Percentiles rank a stretch among this genome's conserved stretches.
These are phyloP conservation scores for Antrozous pallidus DNA, from an alignment of 2,797 vertebrate species.

Conservation along the genomic window DNA sequence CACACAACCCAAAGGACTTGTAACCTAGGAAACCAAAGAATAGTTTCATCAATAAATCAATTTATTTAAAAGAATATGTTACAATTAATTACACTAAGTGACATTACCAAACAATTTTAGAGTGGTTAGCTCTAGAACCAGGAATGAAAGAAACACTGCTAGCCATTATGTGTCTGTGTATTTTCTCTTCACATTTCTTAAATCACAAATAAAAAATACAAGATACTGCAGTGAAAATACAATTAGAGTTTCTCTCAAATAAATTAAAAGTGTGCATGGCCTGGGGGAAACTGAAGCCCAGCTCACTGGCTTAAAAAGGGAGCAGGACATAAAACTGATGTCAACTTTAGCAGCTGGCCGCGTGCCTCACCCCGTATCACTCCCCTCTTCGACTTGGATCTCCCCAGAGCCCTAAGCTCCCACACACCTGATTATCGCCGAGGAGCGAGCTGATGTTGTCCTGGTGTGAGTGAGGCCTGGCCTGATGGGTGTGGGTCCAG, in stretches of 20 bases:
- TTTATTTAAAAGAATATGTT: slow-evolving; percentile 99
- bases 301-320: slow-evolving; percentile 43
- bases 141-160: slow-evolving; percentile 76
- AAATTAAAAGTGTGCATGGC: slow-evolving; percentile 84
- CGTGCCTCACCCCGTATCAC: background rate
- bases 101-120: slow-evolving; percentile 88
- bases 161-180: slow-evolving; percentile 63
- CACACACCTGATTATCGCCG: background rate
- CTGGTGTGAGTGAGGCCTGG: background rate
- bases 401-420: background rate
- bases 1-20: slow-evolving; percentile 59
- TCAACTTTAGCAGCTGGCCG: slow-evolving; percentile 22
- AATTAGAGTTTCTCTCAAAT: slow-evolving; percentile 84
- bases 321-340: slow-evolving; percentile 25
- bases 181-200: slow-evolving; percentile 80
- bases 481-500: background rate
- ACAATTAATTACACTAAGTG: slow-evolving; percentile 96
- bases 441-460: background rate
- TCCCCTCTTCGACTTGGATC: background rate
- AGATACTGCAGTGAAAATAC: slow-evolving; percentile 78
- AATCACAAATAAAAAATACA: slow-evolving; percentile 81
- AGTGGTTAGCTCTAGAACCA: slow-evolving; percentile 83
- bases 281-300: slow-evolving; percentile 57
- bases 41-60: slow-evolving; percentile 91
- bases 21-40: slow-evolving; percentile 57